These are phyloP conservation scores for Lasius platythorax DNA, from an alignment of 2,888 invertebrate species.

Conservation along the genomic window DNA sequence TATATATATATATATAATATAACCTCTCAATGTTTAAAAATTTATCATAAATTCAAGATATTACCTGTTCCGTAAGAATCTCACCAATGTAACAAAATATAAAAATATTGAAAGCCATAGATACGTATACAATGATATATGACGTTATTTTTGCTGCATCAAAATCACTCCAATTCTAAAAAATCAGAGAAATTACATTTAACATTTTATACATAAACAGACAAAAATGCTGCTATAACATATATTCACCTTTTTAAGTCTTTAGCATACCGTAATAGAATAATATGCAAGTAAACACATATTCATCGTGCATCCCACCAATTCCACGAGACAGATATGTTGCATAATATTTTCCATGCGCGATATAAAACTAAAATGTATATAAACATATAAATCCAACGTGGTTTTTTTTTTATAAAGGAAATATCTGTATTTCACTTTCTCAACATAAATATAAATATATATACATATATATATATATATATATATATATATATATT, in stretches of 20 bases:
- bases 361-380: constrained; percentile 38
- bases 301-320: constrained; percentile 78
- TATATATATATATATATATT: not conserved
- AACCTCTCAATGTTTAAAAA: not conserved
- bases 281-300: constrained; percentile 81
- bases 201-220: not conserved
- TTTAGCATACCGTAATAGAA: constrained; percentile 74
- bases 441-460: not conserved
- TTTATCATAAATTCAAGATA: not conserved
- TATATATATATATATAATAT: not conserved
- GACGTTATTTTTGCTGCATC: constrained; percentile 32
- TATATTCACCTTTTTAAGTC: constrained; percentile 47
- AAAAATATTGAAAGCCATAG: constrained; percentile 80
- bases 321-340: constrained; percentile 77
- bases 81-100: constrained; percentile 80
- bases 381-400: not conserved
- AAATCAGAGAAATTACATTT: constrained; percentile 14
- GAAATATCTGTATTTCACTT: not conserved
- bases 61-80: constrained; percentile 69
- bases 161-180: constrained; percentile 53
- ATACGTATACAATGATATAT: constrained; percentile 67
- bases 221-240: not conserved
- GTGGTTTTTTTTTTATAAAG: not conserved
- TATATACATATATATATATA: not conserved
- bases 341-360: constrained; percentile 66